phyloP scores from a whole-genome alignment of 2,888 invertebrate species.

The Argyresthia albistria region DNA sequence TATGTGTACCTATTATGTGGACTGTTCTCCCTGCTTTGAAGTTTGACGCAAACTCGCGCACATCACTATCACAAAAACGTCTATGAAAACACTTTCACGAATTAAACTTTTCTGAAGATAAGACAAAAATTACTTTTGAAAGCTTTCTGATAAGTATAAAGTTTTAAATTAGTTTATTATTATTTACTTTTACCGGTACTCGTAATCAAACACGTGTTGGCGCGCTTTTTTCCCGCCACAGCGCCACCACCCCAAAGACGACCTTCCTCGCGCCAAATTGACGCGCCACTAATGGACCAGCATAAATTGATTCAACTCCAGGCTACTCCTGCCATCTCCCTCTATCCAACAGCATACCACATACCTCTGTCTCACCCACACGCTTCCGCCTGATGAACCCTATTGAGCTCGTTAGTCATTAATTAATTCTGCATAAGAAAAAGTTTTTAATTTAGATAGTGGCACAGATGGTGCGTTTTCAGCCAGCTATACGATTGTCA shows the following conservation, averaged over 20 bases:
- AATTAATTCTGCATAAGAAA: constrained; percentile 73
- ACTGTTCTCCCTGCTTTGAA: constrained; percentile 12
- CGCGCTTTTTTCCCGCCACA: constrained; percentile 35
- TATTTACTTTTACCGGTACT: background rate
- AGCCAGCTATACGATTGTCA: no score
- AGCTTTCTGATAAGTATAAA: no score
- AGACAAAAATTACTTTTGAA: no score
- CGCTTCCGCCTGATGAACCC: constrained; percentile 70
- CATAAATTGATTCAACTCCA: constrained; percentile 71
- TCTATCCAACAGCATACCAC: constrained; percentile 17
- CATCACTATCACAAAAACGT: background rate
- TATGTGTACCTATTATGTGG: constrained; percentile 17
- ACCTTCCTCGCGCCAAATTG: constrained; percentile 67
- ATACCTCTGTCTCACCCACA: constrained; percentile 27
- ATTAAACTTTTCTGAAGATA: no score
- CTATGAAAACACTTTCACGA: no score
- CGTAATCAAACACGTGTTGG: constrained; percentile 21
- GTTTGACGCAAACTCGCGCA: constrained; percentile 12
- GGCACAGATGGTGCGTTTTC: constrained; percentile 41
- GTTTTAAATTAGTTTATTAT: background rate
- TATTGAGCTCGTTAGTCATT: constrained; percentile 73
- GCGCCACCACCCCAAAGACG: constrained; percentile 26
- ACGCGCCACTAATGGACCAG: constrained; percentile 68
- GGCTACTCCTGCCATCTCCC: constrained; percentile 30
- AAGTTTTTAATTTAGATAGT: constrained; percentile 69